Evolutionary conservation across 2,888 invertebrate genomes (phyloP), one percentile per base, ranked within the genome.

Genomic region (Exocentrus adspersus): DNA sequence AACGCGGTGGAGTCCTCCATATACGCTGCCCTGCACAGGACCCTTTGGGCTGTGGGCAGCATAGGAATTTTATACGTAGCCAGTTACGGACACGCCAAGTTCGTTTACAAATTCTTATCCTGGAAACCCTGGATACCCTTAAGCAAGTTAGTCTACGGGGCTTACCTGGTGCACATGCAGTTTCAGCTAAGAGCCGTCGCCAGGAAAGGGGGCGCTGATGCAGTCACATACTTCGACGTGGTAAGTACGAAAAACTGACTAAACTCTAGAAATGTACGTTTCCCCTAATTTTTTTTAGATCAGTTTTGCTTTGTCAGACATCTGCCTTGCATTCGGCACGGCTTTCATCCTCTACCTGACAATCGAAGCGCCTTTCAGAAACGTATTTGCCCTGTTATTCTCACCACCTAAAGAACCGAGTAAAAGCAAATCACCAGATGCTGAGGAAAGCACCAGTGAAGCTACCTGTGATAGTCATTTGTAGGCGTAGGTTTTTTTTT

Each of bases 61-160:
- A 79, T 84, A 0, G 69, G 86, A 1, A 68, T 88, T 0, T 79
- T 88, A 0, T 79, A 86, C 16, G 85, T 85, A 41, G 85, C 87
- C 58, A 84, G 85, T 1, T 83, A 86, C 63, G 88, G 89, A 50
- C 80, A 80, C 46, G 72, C 79, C 4, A 77, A 70, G 43, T 68
- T 74, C 45, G 65, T 80, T n/a, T 75, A 77, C 42, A 71, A 84
- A 83, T 83, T 86, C 60, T 76, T 88, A 3, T 82, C 84, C 43
- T 88, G 88, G 88, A 84, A 82, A 60, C 85, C 86, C 0, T 88
- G 86, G 85, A 84, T 86, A 28, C 86, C 87, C 0, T 80, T 89
- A 0, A 87, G 88, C 70, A 84, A 87, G 45, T 80, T 89, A 32
- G 82, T 86, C 0, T 89, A 88, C 73, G 87, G 87, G 0, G 82